Conservation (phyloP, 2,888 invertebrate genomes). For the Rhamphomyia laevipes region DNA sequence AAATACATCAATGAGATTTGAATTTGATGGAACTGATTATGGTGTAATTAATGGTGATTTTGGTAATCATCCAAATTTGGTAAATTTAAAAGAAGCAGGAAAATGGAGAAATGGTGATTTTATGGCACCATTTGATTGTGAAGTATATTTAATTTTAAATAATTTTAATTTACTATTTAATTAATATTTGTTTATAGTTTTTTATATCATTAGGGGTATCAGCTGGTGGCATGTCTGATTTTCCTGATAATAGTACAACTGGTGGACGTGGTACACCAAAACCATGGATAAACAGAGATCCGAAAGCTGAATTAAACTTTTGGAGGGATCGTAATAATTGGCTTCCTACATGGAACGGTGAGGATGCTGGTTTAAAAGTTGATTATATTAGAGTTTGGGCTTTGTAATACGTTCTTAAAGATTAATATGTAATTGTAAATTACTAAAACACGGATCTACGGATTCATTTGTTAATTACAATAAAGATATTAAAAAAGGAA, state of each 20-base stretch:
- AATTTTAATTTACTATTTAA: too few species aligned
- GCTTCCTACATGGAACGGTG: not conserved
- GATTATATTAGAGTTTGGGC: not conserved
- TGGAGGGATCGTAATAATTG: slow-evolving; percentile 36
- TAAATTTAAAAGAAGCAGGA: not conserved
- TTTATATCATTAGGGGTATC: slow-evolving; percentile 65
- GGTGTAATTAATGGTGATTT: slow-evolving; percentile 18
- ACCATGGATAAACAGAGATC: slow-evolving; percentile 61
- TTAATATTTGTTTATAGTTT: slow-evolving; percentile 35
- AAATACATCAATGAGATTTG: slow-evolving; percentile 20
- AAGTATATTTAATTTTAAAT: not conserved
- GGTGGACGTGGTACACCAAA: slow-evolving; percentile 35
- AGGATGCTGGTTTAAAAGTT: not conserved
- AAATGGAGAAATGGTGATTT: not conserved
- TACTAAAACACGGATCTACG: too few species aligned
- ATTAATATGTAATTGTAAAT: too few species aligned
- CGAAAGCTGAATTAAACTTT: slow-evolving; percentile 56
- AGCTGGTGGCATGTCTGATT: slow-evolving; percentile 63
- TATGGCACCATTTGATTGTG: not conserved
- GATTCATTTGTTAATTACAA: too few species aligned
- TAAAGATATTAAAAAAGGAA: too few species aligned
- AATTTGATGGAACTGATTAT: slow-evolving; percentile 46
- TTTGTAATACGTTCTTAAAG: too few species aligned
- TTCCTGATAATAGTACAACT: slow-evolving; percentile 43
- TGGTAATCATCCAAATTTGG: not conserved